Percentiles rank a stretch among this genome's conserved stretches.
Evolutionary conservation across 2,888 invertebrate genomes (phyloP).

Genomic region (Orchesella flavescens): DNA sequence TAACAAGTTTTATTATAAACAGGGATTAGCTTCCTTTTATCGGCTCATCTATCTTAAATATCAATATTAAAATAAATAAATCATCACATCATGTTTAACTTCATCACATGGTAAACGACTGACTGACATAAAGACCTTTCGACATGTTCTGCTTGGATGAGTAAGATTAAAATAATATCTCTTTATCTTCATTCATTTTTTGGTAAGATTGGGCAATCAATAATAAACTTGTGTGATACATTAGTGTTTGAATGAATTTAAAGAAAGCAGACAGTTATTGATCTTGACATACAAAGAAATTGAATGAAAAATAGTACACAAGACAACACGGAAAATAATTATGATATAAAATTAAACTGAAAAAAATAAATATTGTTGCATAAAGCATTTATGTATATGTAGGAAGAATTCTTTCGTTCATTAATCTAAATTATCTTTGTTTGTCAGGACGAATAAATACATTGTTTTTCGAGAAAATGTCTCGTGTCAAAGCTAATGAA

Average conservation of each 20-base stretch:
- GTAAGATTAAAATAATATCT: neutral
- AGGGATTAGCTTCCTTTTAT: neutral
- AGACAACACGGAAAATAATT: too few relatives aligned
- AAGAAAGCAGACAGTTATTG: neutral
- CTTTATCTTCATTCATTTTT: neutral
- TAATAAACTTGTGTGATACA: neutral
- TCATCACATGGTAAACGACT: too few relatives aligned
- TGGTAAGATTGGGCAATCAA: neutral
- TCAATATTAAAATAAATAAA: neutral
- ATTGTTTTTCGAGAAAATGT: too few relatives aligned
- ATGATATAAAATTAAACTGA: too few relatives aligned
- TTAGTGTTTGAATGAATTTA: neutral
- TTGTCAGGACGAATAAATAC: too few relatives aligned
- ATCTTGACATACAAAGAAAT: neutral
- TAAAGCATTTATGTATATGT: too few relatives aligned
- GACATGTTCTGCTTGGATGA: neutral
- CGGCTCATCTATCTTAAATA: neutral
- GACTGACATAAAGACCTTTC: slow-evolving; percentile 6
- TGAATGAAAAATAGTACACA: too few relatives aligned
- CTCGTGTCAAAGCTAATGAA: too few relatives aligned
- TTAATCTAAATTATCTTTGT: too few relatives aligned
- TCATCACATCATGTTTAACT: neutral
- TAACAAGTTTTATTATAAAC: neutral
- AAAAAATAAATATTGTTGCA: too few relatives aligned
- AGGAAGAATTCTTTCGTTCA: too few relatives aligned